Evolutionary conservation across 2,113 vertebrate species (phyloP).

Genomic region (Panurus biarmicus): DNA sequence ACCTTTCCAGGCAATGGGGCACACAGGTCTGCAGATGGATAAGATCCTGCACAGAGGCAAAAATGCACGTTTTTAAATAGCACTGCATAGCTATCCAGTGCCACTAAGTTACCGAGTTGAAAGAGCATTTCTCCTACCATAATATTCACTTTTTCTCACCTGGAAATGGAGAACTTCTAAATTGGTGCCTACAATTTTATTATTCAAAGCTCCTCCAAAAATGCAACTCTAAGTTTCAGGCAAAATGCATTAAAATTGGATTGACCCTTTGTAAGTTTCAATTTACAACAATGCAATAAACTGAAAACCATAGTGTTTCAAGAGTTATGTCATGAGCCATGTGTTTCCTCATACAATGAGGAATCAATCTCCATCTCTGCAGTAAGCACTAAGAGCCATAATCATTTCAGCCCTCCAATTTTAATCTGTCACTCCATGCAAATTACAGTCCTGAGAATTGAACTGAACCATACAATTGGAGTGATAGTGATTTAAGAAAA

Average conservation of each 20-base stretch:
- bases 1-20: background rate
- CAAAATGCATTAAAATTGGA: background rate
- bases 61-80: background rate
- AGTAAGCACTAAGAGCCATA: background rate
- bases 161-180: background rate
- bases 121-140: background rate
- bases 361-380: background rate
- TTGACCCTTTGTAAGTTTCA: background rate
- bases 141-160: background rate
- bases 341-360: background rate
- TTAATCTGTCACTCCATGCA: slow-evolving; percentile 28
- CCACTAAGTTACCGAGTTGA: background rate
- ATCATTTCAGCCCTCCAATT: slow-evolving; percentile 1
- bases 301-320: background rate
- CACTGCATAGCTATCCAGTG: background rate
- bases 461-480: slow-evolving; percentile 14
- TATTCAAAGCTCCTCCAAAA: background rate
- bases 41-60: background rate
- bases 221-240: background rate
- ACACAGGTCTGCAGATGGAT: background rate
- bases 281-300: background rate
- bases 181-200: background rate
- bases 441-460: slow-evolving; percentile 34
- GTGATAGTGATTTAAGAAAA: slow-evolving; percentile 13
- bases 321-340: background rate